Conservation (phyloP, 2,888 invertebrate species). For the Diaprepes abbreviatus region DNA sequence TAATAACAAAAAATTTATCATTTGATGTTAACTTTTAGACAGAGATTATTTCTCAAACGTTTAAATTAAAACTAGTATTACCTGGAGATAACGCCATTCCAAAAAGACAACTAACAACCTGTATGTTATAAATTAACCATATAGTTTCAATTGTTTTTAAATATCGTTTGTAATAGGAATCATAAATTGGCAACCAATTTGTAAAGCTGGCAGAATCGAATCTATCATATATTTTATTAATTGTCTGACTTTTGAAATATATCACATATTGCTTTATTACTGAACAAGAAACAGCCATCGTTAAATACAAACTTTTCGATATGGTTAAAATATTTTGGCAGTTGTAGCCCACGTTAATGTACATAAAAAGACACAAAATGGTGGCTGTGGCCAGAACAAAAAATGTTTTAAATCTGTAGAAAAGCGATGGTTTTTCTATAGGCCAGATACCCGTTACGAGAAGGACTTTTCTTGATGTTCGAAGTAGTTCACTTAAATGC, state of each 20-base stretch:
- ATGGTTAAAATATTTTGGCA: background rate
- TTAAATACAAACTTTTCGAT: background rate
- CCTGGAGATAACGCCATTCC: no score
- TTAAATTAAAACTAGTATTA: no score
- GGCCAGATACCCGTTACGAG: background rate
- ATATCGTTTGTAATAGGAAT: background rate
- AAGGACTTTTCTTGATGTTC: background rate
- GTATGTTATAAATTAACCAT: no score
- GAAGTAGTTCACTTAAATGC: background rate
- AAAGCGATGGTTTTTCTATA: background rate
- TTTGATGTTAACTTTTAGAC: no score
- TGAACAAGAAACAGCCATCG: background rate
- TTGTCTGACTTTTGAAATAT: background rate
- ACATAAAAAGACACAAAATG: background rate
- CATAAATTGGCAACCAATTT: background rate
- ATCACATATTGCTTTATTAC: constrained; percentile 34
- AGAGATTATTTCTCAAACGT: no score
- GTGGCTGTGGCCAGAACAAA: background rate
- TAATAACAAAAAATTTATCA: no score
- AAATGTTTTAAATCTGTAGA: background rate
- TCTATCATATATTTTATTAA: background rate
- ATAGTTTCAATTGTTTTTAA: background rate
- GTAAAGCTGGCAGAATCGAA: background rate
- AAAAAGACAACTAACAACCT: no score
- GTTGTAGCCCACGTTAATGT: background rate